These are phyloP conservation scores for Menura novaehollandiae DNA, from an alignment of 2,113 vertebrate species.

Conservation along the genomic window DNA sequence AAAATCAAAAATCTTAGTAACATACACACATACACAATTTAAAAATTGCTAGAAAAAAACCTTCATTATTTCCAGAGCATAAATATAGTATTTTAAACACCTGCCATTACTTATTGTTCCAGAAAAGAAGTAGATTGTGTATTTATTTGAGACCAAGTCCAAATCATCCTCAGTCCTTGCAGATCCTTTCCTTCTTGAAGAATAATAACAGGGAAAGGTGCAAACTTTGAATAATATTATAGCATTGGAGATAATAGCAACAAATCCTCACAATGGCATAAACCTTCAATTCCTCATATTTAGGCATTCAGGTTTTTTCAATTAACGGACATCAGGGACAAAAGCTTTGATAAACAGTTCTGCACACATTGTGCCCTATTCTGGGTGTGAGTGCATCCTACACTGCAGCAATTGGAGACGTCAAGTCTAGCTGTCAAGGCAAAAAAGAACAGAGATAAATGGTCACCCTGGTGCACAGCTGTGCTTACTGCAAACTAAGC, in stretches of 20 bases:
- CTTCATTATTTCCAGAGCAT: neutral
- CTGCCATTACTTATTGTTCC: neutral
- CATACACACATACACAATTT: fast-evolving
- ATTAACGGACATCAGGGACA: neutral
- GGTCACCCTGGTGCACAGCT: neutral
- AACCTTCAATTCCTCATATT: neutral
- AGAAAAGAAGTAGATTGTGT: neutral
- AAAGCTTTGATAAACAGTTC: neutral
- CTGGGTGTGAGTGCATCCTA: neutral
- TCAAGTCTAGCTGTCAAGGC: conserved; percentile 1
- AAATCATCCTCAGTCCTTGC: neutral
- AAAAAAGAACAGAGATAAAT: conserved; percentile 28
- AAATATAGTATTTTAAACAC: neutral
- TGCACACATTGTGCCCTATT: neutral
- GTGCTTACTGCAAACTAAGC: neutral
- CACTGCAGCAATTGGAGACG: neutral
- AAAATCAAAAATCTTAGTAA: neutral
- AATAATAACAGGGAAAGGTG: neutral
- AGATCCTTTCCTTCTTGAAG: neutral
- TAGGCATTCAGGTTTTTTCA: neutral
- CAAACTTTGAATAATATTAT: neutral
- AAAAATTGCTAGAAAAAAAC: neutral
- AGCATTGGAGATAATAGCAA: neutral
- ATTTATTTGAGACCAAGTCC: neutral
- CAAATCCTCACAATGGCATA: neutral